These are phyloP conservation scores for Caerostris darwini DNA, from an alignment of 1,140 invertebrate genomes.

Conservation along the genomic window DNA sequence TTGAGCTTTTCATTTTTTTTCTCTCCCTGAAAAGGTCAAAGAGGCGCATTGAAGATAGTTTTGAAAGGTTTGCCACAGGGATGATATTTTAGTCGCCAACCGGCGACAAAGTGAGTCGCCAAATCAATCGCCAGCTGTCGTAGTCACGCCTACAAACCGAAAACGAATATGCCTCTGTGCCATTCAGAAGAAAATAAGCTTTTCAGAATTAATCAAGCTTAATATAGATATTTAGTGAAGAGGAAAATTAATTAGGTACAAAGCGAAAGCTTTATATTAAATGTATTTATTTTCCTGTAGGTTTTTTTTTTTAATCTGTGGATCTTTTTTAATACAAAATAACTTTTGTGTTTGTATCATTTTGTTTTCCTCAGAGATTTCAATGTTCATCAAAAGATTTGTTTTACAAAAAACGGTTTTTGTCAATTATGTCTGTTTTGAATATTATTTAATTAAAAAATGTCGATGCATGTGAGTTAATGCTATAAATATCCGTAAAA, in stretches of 20 bases:
- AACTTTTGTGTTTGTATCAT: too few species aligned
- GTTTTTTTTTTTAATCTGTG: too few species aligned
- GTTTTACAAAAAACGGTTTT: too few species aligned
- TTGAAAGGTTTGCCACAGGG: conserved; percentile 45
- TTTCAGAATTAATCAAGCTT: background rate
- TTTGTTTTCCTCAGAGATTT: too few species aligned
- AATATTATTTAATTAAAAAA: too few species aligned
- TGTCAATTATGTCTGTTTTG: too few species aligned
- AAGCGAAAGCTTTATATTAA: background rate
- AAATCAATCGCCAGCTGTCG: background rate
- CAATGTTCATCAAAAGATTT: too few species aligned
- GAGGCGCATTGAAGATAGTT: conserved; percentile 66
- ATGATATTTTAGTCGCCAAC: conserved; percentile 32
- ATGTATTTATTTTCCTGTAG: too few species aligned
- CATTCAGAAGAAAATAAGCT: background rate
- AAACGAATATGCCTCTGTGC: background rate
- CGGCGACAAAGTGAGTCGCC: background rate
- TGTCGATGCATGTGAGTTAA: too few species aligned
- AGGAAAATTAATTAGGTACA: background rate
- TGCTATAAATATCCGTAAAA: too few species aligned
- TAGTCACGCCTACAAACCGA: conserved; percentile 37
- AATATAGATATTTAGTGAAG: too few species aligned
- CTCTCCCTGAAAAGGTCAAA: conserved; percentile 67
- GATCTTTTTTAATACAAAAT: too few species aligned
- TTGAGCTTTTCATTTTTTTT: conserved; percentile 30